Conservation (phyloP, 2,888 invertebrate species). For the Apantesis nais region DNA sequence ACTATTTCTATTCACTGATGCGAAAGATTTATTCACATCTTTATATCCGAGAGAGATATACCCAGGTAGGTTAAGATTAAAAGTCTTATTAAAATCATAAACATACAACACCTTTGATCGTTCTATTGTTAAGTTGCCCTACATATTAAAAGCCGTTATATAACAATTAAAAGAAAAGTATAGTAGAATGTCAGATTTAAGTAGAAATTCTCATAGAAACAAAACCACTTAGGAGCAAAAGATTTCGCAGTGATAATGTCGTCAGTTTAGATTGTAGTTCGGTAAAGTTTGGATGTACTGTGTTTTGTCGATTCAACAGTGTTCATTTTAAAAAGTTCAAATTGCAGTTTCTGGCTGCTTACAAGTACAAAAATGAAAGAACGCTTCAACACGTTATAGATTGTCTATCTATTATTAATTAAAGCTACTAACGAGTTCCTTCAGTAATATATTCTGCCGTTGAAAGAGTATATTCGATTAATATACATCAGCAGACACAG, state of each 20-base stretch:
- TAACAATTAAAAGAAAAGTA: background rate
- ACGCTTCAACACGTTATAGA: background rate
- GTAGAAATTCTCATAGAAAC: background rate
- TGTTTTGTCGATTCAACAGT: background rate
- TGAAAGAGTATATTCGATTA: slow-evolving; percentile 25
- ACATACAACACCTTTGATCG: background rate
- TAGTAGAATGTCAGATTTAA: background rate
- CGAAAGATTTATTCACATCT: background rate
- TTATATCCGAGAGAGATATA: background rate
- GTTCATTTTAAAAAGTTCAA: background rate
- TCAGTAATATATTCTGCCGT: background rate
- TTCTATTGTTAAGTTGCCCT: background rate
- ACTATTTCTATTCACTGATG: background rate
- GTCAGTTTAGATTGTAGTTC: background rate
- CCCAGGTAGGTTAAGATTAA: background rate
- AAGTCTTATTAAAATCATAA: background rate
- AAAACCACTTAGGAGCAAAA: background rate
- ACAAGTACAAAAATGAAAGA: background rate
- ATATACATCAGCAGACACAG: slow-evolving; percentile 33
- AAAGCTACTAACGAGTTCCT: background rate
- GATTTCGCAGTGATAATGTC: background rate
- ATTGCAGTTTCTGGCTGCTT: background rate
- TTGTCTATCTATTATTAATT: background rate
- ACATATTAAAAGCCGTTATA: background rate
- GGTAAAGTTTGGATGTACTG: background rate